Conservation (phyloP, 2,113 vertebrate species). For the Bungarus multicinctus region DNA sequence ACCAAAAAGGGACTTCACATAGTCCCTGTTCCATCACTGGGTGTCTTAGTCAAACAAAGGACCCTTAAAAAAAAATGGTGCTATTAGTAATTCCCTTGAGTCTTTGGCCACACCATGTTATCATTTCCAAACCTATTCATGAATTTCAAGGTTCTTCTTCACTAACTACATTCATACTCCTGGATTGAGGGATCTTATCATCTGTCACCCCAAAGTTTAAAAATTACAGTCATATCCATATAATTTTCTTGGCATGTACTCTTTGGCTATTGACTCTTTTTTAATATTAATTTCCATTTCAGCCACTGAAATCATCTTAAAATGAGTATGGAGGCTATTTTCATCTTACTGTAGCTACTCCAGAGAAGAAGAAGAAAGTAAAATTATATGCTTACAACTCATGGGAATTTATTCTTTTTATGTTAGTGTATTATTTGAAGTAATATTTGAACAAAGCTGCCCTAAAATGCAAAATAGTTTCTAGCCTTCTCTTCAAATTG, state of each 20-base stretch:
- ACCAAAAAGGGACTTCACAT: not conserved
- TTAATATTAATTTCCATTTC: not conserved
- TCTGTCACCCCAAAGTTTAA: not conserved
- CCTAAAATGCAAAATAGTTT: not conserved
- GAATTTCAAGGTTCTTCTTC: not conserved
- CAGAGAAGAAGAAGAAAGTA: not conserved
- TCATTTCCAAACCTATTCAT: not conserved
- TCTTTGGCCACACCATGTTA: not conserved
- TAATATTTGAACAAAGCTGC: not conserved
- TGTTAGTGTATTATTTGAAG: not conserved
- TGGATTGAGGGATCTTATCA: not conserved
- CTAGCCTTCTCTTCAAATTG: not conserved
- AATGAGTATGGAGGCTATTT: not conserved
- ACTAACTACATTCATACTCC: not conserved
- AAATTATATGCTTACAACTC: not conserved
- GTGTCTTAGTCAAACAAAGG: not conserved
- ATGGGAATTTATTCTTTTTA: not conserved
- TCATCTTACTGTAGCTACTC: not conserved
- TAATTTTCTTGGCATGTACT: not conserved
- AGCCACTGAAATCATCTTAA: not conserved
- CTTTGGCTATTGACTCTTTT: not conserved
- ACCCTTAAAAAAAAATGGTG: not conserved
- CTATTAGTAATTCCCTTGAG: not conserved
- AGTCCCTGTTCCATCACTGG: not conserved
- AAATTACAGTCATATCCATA: not conserved